Percentiles rank a stretch among this genome's conserved stretches.
phyloP scores from a whole-genome alignment of 2,888 invertebrate species.

The Dione vanillae region DNA sequence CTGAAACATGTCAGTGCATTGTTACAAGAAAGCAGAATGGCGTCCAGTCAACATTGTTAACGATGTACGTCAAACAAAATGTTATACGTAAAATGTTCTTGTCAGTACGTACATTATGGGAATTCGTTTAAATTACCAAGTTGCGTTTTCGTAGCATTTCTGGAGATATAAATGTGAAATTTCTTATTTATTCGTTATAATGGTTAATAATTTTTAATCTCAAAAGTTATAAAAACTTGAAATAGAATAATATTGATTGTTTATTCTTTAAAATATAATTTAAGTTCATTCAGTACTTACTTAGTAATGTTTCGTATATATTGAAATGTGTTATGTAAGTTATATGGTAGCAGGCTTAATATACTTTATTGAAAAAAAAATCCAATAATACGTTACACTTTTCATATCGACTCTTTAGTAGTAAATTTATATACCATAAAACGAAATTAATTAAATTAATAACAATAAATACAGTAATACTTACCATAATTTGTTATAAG shows the following conservation, averaged over 20 bases:
- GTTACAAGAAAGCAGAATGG: conserved; percentile 43
- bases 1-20: conserved; percentile 41
- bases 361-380: too few relatives aligned
- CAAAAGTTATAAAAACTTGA: too few relatives aligned
- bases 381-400: too few relatives aligned
- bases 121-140: conserved; percentile 10
- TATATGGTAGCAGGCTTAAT: too few relatives aligned
- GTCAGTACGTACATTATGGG: conserved; percentile 18
- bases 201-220: too few relatives aligned
- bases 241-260: too few relatives aligned
- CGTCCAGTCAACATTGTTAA: conserved; percentile 47
- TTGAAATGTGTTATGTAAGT: too few relatives aligned
- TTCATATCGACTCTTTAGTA: too few relatives aligned
- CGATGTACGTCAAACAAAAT: conserved; percentile 41
- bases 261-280: too few relatives aligned
- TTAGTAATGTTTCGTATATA: too few relatives aligned
- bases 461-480: background rate
- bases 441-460: background rate
- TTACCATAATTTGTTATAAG: background rate
- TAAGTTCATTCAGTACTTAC: too few relatives aligned
- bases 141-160: background rate
- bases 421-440: too few relatives aligned
- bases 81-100: conserved; percentile 38
- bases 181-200: background rate
- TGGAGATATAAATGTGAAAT: background rate